Percentiles rank a stretch among this genome's conserved stretches.
phyloP scores from a whole-genome alignment of 1,140 invertebrate genomes.

The Vanessa tameamea region DNA sequence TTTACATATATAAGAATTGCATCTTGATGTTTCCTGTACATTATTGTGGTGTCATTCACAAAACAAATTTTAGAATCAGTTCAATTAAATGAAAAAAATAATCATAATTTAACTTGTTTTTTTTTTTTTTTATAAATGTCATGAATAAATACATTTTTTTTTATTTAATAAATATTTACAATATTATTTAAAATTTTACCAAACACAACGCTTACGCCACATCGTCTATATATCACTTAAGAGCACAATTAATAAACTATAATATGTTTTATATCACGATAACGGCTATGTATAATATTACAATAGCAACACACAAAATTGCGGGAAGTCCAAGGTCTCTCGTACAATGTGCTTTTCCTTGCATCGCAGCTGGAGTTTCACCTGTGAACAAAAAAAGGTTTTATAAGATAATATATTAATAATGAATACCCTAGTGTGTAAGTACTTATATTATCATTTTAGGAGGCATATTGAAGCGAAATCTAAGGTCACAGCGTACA shows the following conservation, averaged over 20 bases:
- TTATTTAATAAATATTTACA: constrained; percentile 35
- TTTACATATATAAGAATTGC: background rate
- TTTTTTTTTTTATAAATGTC: background rate
- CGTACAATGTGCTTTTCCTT: constrained; percentile 67
- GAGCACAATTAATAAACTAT: constrained; percentile 8
- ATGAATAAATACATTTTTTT: constrained; percentile 15
- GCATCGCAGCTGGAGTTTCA: constrained; percentile 75
- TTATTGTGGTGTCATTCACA: background rate
- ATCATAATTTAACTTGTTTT: background rate
- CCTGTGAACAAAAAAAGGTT: constrained; percentile 44
- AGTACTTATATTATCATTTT: no score
- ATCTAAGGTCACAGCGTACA: no score
- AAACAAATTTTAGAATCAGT: background rate
- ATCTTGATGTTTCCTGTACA: no score
- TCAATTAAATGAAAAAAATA: background rate
- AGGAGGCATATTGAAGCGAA: no score
- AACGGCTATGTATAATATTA: constrained; percentile 43
- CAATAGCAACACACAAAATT: constrained; percentile 47
- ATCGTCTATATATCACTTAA: background rate
- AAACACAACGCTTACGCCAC: constrained; percentile 26
- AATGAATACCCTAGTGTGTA: no score
- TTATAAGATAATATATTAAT: no score
- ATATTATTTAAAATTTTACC: constrained; percentile 31
- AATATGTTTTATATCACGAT: constrained; percentile 42
- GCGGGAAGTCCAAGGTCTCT: constrained; percentile 49